Conservation (phyloP, 2,113 vertebrate species). For the Phainopepla nitens region DNA sequence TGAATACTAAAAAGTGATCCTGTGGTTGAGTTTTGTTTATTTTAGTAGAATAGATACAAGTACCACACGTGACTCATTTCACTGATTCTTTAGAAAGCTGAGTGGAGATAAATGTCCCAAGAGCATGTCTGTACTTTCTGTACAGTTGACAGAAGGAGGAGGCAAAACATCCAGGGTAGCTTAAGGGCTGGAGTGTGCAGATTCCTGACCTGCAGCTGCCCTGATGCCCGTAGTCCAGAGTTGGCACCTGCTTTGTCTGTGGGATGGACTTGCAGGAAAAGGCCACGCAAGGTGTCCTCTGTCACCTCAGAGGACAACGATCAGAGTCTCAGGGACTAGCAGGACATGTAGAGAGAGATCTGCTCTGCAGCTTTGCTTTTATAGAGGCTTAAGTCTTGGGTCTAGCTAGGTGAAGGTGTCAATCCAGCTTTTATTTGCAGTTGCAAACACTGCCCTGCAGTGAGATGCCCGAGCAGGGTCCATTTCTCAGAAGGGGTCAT, state of each 20-base stretch:
- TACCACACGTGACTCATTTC: background rate
- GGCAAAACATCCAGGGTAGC: background rate
- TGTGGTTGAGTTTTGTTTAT: background rate
- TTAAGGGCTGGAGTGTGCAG: background rate
- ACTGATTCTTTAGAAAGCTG: background rate
- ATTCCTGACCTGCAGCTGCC: background rate
- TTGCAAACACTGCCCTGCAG: background rate
- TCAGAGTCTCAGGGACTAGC: background rate
- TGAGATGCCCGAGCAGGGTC: background rate
- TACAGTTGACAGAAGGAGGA: background rate
- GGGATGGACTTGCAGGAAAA: background rate
- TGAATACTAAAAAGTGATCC: background rate
- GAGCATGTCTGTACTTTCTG: background rate
- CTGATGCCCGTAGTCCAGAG: background rate
- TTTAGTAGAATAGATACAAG: background rate
- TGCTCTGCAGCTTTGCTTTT: background rate
- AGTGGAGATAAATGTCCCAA: background rate
- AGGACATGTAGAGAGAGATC: background rate
- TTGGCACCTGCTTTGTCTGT: fast-evolving
- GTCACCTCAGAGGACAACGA: fast-evolving
- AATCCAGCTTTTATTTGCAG: background rate
- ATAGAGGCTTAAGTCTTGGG: background rate
- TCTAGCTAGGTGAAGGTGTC: background rate
- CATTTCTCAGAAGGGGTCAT: background rate
- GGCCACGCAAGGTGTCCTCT: background rate